Conservation (phyloP, 2,113 vertebrate species). For the Barnardius zonarius region DNA sequence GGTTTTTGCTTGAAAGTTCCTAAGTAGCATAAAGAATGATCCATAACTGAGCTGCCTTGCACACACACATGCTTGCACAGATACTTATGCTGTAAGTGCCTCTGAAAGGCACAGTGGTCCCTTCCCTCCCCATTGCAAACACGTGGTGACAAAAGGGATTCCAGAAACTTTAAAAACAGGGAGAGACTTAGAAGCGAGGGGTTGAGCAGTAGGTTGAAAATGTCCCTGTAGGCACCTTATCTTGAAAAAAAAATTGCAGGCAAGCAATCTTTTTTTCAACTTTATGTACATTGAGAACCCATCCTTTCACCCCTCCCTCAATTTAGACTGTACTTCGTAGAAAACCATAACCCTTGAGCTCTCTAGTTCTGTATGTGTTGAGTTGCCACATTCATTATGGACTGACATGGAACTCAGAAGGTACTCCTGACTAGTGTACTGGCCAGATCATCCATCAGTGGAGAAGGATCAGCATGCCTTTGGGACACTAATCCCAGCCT, state of each 20-base stretch:
- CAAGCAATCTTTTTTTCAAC: neutral
- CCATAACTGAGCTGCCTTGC: neutral
- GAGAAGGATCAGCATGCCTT: neutral
- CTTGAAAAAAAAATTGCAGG: neutral
- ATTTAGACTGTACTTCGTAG: neutral
- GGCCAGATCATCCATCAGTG: neutral
- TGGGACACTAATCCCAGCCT: neutral
- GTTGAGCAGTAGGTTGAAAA: neutral
- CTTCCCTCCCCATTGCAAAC: neutral
- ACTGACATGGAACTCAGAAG: neutral
- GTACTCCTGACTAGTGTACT: neutral
- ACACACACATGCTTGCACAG: fast-evolving
- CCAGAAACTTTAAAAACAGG: neutral
- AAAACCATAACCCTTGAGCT: neutral
- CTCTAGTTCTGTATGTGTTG: neutral
- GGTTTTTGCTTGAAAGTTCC: neutral
- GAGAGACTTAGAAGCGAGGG: neutral
- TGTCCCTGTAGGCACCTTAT: neutral
- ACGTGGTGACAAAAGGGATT: neutral
- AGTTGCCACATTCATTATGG: neutral
- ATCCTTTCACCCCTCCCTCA: neutral
- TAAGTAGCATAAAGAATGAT: neutral
- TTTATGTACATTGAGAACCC: neutral
- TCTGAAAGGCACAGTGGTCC: neutral
- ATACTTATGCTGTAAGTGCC: neutral